These are phyloP conservation scores for Penaeus chinensis DNA, from an alignment of 1,140 invertebrate genomes.

Conservation along the genomic window DNA sequence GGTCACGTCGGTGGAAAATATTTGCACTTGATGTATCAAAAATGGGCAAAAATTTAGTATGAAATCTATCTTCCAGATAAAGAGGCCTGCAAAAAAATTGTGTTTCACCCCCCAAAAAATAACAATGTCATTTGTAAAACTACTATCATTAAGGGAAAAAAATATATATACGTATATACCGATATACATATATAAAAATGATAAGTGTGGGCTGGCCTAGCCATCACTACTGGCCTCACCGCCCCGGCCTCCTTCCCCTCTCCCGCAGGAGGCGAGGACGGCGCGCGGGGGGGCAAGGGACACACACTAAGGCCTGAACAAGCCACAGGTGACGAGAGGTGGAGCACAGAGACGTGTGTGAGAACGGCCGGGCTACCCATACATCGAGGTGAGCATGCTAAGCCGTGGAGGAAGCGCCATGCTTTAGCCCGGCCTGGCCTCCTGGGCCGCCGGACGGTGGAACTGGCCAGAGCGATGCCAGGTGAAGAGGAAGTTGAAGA, in stretches of 20 bases:
- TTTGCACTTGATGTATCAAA: too few species aligned
- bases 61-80: too few species aligned
- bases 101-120: background rate
- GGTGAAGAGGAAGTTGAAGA: background rate
- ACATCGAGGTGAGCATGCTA: constrained; percentile 53
- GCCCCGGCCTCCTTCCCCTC: too few species aligned
- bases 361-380: constrained; percentile 36
- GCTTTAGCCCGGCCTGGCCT: constrained; percentile 24
- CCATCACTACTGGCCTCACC: too few species aligned
- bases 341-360: background rate
- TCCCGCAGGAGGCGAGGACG: too few species aligned
- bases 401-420: constrained; percentile 52
- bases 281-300: too few species aligned
- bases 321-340: too few species aligned
- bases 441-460: too few species aligned
- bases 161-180: constrained; percentile 43
- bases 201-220: background rate
- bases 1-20: too few species aligned
- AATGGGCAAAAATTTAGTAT: background rate
- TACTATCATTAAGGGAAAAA: constrained; percentile 15
- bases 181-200: constrained; percentile 35
- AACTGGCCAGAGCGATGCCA: constrained; percentile 10
- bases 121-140: background rate
- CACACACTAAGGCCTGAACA: too few species aligned
- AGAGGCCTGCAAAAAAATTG: background rate